Base-by-base conservation (phyloP, 2,797 vertebrate species). In the Lepus townsendii region DNA sequence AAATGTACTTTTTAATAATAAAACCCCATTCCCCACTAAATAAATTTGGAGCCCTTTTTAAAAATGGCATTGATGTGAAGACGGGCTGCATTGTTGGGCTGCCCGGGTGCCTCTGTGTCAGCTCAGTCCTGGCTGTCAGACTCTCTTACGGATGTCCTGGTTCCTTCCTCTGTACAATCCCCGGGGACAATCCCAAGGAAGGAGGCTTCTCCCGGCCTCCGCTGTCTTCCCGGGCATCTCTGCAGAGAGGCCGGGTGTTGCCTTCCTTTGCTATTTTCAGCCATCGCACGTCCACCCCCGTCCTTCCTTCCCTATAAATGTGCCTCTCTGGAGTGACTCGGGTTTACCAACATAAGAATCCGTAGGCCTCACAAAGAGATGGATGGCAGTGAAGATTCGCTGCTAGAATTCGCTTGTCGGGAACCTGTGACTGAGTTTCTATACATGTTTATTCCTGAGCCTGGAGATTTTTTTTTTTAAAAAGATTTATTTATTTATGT, bases 291-390 rank as follows among this genome's bases (percentile, higher is more conserved):
- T 62, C 17, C 24, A 62, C 12, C 5, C 30, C 4, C 0, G 5
- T 50, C 78, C 79, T 88, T 90, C 24, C 38, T 80, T 66, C 73
- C 73, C 69, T 47, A 8, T 92, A 95, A 85, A 76, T 78, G 27
- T 38, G 69, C 66, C 72, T 9, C 0, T 68, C 7, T 13, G 60
- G 38, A 78, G 20, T 30, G 32, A 38, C 17, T 60, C 60, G 54
- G 47, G 22, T 72, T 88, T 80, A 42, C 38, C 10, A 22, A 47
- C 32, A 20, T 66, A 54, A 32, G 12, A 87, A 66, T 76, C 66
- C 77, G 76, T 62, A 79, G 71, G 60, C 72, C 80, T 57, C 75
- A 68, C 50, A 84, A 38, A 60, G 76, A 87, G 89, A 77, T 32
- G 38, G 52, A 65, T 24, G 7, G 38, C 19, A 30, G 73, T 38